A percentile compares a stretch with the other conserved stretches of the same genome.
Conservation (phyloP, 2,888 invertebrate genomes). For the Drosophila pseudotalamancana region DNA sequence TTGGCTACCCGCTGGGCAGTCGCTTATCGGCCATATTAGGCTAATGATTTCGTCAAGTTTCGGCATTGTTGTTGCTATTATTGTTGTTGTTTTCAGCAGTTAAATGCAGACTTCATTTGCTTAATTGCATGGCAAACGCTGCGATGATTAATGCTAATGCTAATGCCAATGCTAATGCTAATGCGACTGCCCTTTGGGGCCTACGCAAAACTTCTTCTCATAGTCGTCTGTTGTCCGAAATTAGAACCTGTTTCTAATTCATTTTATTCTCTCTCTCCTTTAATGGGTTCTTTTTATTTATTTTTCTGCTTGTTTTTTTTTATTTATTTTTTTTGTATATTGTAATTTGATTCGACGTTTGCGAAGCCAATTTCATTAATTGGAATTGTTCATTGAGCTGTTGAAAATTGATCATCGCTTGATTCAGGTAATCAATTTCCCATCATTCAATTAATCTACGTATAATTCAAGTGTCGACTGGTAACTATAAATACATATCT, state of each 20-base stretch:
- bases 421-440: constrained; percentile 44
- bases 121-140: constrained; percentile 74
- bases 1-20: constrained; percentile 36
- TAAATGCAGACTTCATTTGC: constrained; percentile 77
- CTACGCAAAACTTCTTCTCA: constrained; percentile 31
- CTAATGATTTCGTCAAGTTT: constrained; percentile 70
- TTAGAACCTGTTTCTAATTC: constrained; percentile 49
- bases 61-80: constrained; percentile 7
- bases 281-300: too few relatives aligned
- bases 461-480: constrained; percentile 3
- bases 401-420: constrained; percentile 39
- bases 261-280: constrained; percentile 4
- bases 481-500: neutral
- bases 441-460: constrained; percentile 33
- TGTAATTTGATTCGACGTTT: constrained; percentile 15
- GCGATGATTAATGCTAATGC: constrained; percentile 68
- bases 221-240: constrained; percentile 7
- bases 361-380: constrained; percentile 39
- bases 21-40: constrained; percentile 72
- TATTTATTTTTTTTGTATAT: neutral
- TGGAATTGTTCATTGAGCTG: constrained; percentile 43
- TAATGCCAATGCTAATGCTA: constrained; percentile 49
- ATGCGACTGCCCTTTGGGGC: constrained; percentile 51
- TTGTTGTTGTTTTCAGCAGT: constrained; percentile 64
- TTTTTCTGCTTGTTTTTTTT: neutral